phyloP scores from a whole-genome alignment of 2,888 invertebrate genomes.

The Ypsolopha scabrella region DNA sequence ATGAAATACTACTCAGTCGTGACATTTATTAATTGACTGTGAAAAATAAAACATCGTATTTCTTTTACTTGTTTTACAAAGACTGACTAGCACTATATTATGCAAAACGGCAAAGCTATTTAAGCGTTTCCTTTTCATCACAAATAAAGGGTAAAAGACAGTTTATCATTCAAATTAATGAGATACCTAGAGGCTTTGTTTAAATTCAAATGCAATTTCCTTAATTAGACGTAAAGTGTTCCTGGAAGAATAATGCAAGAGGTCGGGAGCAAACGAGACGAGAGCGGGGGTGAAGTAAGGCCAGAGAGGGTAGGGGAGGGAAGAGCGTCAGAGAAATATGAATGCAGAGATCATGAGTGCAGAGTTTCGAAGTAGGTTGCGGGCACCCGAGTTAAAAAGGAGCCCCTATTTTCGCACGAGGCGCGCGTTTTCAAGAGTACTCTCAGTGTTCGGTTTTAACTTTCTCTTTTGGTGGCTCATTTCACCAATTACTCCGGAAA shows the following conservation, averaged over 20 bases:
- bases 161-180: conserved; percentile 26
- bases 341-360: conserved; percentile 1
- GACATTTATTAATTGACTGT: too few relatives aligned
- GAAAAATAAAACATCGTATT: too few relatives aligned
- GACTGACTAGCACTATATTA: too few relatives aligned
- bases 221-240: conserved; percentile 47
- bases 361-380: conserved; percentile 2
- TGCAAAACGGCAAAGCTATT: not conserved
- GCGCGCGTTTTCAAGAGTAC: not conserved
- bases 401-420: conserved; percentile 1
- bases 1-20: too few relatives aligned
- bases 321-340: not conserved
- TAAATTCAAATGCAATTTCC: conserved; percentile 49
- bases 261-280: conserved; percentile 23
- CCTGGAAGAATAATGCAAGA: conserved; percentile 41
- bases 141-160: conserved; percentile 16
- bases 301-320: not conserved
- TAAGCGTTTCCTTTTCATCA: not conserved
- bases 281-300: conserved; percentile 10
- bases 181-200: conserved; percentile 30
- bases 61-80: too few relatives aligned
- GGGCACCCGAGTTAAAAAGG: not conserved
- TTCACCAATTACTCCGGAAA: too few relatives aligned
- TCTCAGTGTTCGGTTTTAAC: not conserved
- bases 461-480: too few relatives aligned